Evolutionary conservation across 30 jellyfish, hydroid and myxozoan species (phyloP).

Genomic region (Rhopilema esculentum): DNA sequence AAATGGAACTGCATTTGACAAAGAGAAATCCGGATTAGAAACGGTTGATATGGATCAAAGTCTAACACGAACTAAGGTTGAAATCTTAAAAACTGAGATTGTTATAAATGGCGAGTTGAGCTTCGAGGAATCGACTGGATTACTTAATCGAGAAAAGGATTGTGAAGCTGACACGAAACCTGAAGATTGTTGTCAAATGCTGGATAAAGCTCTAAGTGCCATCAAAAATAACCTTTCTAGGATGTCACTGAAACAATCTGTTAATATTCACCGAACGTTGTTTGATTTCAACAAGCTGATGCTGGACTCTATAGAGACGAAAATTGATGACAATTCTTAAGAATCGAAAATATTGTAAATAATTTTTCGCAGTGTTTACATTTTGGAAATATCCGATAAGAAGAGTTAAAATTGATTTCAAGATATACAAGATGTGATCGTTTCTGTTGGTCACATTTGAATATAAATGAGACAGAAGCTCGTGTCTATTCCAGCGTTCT

Average conservation of each 20-base stretch:
- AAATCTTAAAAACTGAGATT: background rate
- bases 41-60: background rate
- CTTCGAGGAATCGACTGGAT: background rate
- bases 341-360: too few species aligned
- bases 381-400: too few species aligned
- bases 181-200: background rate
- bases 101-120: background rate
- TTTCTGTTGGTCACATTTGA: too few species aligned
- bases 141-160: background rate
- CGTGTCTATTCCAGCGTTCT: too few species aligned
- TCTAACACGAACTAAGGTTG: background rate
- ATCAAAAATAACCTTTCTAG: background rate
- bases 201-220: background rate
- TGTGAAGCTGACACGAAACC: background rate
- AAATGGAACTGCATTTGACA: too few species aligned
- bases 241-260: slow-evolving; percentile 18
- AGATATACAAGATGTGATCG: too few species aligned
- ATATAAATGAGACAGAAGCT: too few species aligned
- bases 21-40: too few species aligned
- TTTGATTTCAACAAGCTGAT: background rate
- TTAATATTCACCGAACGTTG: slow-evolving; percentile 14
- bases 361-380: too few species aligned
- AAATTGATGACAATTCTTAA: background rate
- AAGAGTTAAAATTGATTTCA: too few species aligned
- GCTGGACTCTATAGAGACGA: slow-evolving; percentile 13